Conservation (phyloP, 2,113 vertebrate species). For the Neomonachus schauinslandi region DNA sequence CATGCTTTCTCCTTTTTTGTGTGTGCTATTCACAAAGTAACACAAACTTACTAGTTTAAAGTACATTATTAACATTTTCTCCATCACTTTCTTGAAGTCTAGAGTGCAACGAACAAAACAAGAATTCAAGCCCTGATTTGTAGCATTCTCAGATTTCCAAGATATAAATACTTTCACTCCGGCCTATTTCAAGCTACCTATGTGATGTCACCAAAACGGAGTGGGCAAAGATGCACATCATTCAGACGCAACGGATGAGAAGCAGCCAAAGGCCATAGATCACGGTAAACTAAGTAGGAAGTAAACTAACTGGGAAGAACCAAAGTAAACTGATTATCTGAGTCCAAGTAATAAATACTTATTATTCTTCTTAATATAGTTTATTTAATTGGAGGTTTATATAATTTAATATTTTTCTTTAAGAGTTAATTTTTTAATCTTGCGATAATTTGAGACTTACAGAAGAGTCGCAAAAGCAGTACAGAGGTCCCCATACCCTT, state of each 20-base stretch:
- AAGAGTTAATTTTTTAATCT: conserved; percentile 22
- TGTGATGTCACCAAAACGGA: neutral
- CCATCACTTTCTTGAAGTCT: conserved; percentile 2
- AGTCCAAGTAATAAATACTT: neutral
- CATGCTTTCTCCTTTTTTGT: neutral
- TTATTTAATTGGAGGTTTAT: conserved; percentile 28
- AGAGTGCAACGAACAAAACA: conserved; percentile 22
- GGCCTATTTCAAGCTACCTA: conserved; percentile 2
- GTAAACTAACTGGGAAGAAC: neutral
- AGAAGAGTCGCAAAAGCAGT: conserved; percentile 31
- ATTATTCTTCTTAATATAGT: neutral
- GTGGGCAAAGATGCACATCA: neutral
- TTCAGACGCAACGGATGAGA: neutral
- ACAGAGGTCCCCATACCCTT: neutral
- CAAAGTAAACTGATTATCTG: neutral
- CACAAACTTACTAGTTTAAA: neutral
- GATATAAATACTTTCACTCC: neutral
- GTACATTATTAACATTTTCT: conserved; percentile 8
- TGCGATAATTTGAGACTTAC: conserved; percentile 48
- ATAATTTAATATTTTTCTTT: conserved; percentile 14
- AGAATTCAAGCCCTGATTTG: neutral
- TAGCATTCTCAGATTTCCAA: conserved; percentile 7
- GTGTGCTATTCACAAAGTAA: neutral
- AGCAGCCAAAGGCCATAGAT: neutral
- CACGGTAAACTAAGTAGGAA: neutral